Conservation (phyloP, 2,888 invertebrate species). For the Ochlodes sylvanus region DNA sequence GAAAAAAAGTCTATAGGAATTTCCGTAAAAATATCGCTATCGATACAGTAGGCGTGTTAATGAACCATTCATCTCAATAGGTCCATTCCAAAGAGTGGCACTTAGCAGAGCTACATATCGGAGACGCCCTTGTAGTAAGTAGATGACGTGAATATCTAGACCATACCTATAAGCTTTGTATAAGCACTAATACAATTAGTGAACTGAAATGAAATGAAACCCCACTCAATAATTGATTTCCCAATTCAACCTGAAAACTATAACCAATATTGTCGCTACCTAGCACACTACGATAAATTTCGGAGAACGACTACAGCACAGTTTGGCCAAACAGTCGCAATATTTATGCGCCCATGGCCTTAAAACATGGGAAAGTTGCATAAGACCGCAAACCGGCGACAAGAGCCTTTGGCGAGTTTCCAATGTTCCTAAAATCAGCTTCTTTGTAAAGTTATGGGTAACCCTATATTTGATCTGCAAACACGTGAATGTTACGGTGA, state of each 20-base stretch:
- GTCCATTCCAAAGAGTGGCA: slow-evolving; percentile 7
- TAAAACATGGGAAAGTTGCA: slow-evolving; percentile 24
- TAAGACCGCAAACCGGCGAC: slow-evolving; percentile 14
- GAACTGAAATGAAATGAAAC: too few species aligned
- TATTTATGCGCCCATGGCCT: slow-evolving; percentile 29
- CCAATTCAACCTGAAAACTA: not conserved
- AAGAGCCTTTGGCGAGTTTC: slow-evolving; percentile 18
- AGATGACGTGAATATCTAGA: too few species aligned
- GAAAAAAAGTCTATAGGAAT: too few species aligned
- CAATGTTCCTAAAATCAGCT: slow-evolving; percentile 17
- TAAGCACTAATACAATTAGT: too few species aligned
- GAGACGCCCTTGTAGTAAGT: not conserved
- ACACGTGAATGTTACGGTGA: too few species aligned
- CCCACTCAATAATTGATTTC: not conserved
- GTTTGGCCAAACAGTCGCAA: slow-evolving; percentile 20
- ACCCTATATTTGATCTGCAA: not conserved
- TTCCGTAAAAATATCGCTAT: too few species aligned
- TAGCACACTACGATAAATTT: slow-evolving; percentile 3
- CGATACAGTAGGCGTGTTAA: too few species aligned
- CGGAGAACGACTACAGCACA: not conserved
- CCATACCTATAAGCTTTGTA: too few species aligned
- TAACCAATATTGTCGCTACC: not conserved
- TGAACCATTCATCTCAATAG: not conserved
- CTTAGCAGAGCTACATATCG: slow-evolving; percentile 5
- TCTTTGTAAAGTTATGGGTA: slow-evolving; percentile 21